Conservation (phyloP, 2,113 vertebrate species). For the Esox niger region DNA sequence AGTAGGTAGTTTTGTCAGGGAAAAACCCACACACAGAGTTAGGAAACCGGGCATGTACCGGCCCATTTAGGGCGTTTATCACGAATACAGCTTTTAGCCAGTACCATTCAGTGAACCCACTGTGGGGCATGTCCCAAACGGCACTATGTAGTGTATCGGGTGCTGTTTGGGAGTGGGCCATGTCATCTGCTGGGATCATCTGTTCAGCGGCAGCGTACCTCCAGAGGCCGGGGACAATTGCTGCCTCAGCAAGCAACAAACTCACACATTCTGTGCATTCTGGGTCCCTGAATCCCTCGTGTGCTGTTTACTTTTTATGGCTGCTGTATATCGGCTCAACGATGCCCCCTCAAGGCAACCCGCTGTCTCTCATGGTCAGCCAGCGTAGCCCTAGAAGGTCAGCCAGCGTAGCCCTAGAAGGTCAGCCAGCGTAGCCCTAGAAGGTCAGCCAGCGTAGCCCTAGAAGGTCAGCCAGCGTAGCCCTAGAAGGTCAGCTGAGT, state of each 20-base stretch:
- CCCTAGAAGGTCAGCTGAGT: too few species aligned
- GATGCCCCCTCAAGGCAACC: background rate
- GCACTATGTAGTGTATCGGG: too few species aligned
- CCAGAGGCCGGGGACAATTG: conserved; percentile 10
- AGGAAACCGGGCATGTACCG: conserved; percentile 26
- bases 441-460: background rate
- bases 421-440: background rate
- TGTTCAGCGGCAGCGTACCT: conserved; percentile 15
- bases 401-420: background rate
- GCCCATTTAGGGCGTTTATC: conserved; percentile 9
- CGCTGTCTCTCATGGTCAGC: background rate
- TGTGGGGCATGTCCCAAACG: too few species aligned
- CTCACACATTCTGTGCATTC: conserved; percentile 5
- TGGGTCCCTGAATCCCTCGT: background rate
- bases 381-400: background rate
- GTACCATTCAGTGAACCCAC: too few species aligned
- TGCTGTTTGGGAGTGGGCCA: background rate
- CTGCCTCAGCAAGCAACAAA: conserved; percentile 15
- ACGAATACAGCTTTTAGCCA: too few species aligned
- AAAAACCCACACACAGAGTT: background rate
- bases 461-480: background rate
- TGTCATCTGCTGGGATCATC: conserved; percentile 34
- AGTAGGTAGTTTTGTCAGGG: too few species aligned
- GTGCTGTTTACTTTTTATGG: background rate
- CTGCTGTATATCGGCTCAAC: background rate